Evolutionary conservation across 2,888 invertebrate genomes (phyloP), one percentile per base, ranked within the genome.

Genomic region (Disparrhopalites patrizii): DNA sequence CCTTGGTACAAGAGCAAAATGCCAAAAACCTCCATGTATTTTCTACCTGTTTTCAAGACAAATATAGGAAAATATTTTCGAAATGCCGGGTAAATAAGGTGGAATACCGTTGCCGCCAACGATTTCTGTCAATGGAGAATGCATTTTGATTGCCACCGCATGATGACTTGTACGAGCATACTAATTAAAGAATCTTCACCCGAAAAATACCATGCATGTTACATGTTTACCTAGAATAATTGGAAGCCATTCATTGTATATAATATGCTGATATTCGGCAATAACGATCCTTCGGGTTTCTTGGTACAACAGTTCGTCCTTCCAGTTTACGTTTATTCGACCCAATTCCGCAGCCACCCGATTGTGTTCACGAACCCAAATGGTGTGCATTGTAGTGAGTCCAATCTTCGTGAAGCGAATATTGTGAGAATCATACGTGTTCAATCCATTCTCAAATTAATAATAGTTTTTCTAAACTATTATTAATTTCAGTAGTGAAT

Each of bases 311-410:
- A 80, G 81, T 70, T 91, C 88, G 75, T 90, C 90, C 31, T 82
- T 81, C 86, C 89, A 90, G 52, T 83, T 82, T 0, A 89, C 88
- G 81, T 94, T 93, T 8, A 91, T 74, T 2, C 79, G 77, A 0
- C 81, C 76, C 28, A 93, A 78, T 2, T 81, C 82, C 1, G 80
- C 79, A 0, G 90, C 90, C 1, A 92, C 77, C 0, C 90, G 84
- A 79, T 92, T 93, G 78, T 92, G 92, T 76, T 92, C 91, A 31
- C 92, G 82, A 20, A 88, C 83, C 77, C 89, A 86, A 7, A 91
- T 76, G 0, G 87, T 86, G 72, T 92, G 91, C 0, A 91, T 76
- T 0, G 86, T 83, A 0, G 88, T 87, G 51, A 91, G 80, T 0
- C 89, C 87, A 38, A 77, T 73, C 68, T 72, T 57, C 31, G 13